Evolutionary conservation across 2,113 vertebrate species (phyloP).

Genomic region (Girardinichthys multiradiatus): DNA sequence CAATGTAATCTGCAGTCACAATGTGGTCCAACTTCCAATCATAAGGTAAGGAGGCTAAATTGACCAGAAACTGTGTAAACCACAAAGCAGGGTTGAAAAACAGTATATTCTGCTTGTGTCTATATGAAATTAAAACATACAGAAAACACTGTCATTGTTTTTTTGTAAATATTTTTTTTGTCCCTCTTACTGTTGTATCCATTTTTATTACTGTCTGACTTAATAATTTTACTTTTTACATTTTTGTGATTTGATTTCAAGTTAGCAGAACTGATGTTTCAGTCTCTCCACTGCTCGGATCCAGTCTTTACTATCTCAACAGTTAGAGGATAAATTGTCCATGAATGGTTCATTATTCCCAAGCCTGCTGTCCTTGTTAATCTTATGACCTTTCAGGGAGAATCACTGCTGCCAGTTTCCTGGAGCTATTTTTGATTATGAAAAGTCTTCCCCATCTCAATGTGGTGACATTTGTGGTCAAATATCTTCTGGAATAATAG

Average conservation of each 20-base stretch:
- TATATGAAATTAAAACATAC: slow-evolving; percentile 45
- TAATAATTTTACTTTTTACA: not conserved
- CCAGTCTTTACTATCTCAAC: not conserved
- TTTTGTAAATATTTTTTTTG: too few species aligned
- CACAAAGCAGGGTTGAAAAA: slow-evolving; percentile 23
- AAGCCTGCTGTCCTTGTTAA: not conserved
- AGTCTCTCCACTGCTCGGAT: slow-evolving; percentile 3
- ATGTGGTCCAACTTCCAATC: slow-evolving; percentile 28
- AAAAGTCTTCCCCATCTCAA: not conserved
- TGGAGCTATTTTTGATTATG: not conserved
- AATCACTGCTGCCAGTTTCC: not conserved
- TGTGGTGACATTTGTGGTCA: not conserved
- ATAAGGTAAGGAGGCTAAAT: slow-evolving; percentile 36
- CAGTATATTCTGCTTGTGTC: slow-evolving; percentile 20
- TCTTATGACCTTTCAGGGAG: not conserved
- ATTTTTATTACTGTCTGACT: not conserved
- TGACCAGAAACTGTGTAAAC: slow-evolving; percentile 35
- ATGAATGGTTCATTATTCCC: not conserved
- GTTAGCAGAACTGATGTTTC: not conserved
- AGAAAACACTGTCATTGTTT: not conserved
- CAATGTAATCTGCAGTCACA: slow-evolving; percentile 32
- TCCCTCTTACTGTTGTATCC: not conserved
- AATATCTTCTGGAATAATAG: not conserved
- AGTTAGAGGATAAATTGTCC: not conserved
- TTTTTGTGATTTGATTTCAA: not conserved